These are phyloP conservation scores for Lissonota sp. DNA, from an alignment of 2,888 invertebrate species.

Conservation along the genomic window DNA sequence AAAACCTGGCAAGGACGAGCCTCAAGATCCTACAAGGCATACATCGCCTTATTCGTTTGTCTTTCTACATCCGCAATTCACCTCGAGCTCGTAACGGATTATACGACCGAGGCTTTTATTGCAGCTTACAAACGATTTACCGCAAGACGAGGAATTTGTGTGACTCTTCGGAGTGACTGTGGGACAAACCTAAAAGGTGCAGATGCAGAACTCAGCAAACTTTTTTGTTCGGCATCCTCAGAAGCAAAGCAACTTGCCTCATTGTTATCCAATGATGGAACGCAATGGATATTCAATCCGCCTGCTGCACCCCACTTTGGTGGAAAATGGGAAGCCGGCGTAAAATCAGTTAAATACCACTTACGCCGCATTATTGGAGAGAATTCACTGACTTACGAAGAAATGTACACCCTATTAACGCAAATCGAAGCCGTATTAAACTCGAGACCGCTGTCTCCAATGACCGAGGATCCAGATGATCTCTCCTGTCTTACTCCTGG, in stretches of 20 bases:
- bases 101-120: conserved; percentile 61
- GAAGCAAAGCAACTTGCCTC: not conserved
- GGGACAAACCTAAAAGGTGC: conserved; percentile 45
- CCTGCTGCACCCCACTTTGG: conserved; percentile 52
- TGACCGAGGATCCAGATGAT: too few species aligned
- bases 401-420: conserved; percentile 24
- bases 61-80: not conserved
- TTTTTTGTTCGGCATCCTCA: not conserved
- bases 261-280: conserved; percentile 24
- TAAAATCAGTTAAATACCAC: conserved; percentile 42
- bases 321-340: conserved; percentile 51
- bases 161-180: conserved; percentile 29
- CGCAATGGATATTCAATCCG: conserved; percentile 34
- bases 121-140: conserved; percentile 64
- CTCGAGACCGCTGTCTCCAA: conserved; percentile 9
- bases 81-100: conserved; percentile 65
- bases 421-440: conserved; percentile 29
- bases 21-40: conserved; percentile 49
- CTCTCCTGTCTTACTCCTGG: too few species aligned
- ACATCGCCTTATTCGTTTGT: too few species aligned
- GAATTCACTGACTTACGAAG: conserved; percentile 21
- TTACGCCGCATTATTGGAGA: conserved; percentile 13
- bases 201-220: conserved; percentile 19
- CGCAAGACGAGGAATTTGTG: conserved; percentile 55
- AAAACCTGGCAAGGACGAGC: conserved; percentile 43